phyloP scores from a whole-genome alignment of 2,888 invertebrate genomes.

The Conops quadrifasciatus region DNA sequence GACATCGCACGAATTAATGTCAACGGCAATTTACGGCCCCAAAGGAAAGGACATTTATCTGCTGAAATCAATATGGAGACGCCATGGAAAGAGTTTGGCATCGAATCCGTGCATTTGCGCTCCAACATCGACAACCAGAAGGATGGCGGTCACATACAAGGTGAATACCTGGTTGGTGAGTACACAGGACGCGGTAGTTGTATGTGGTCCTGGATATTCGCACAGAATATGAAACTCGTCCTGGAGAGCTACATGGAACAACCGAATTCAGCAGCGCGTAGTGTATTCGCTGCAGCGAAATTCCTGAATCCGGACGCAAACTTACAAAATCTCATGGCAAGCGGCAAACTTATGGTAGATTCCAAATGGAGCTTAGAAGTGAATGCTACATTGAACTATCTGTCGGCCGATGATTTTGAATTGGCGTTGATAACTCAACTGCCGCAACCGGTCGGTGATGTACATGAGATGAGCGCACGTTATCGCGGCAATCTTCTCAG shows the following conservation, averaged over 20 bases:
- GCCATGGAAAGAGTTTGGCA: slow-evolving; percentile 62
- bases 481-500: slow-evolving; percentile 60
- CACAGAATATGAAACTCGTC: slow-evolving; percentile 67
- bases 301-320: slow-evolving; percentile 68
- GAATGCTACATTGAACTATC: slow-evolving; percentile 64
- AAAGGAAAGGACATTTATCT: slow-evolving; percentile 43
- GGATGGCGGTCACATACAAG: slow-evolving; percentile 55
- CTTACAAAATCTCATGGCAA: slow-evolving; percentile 67
- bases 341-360: slow-evolving; percentile 70
- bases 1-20: slow-evolving; percentile 59
- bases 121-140: slow-evolving; percentile 52
- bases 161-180: slow-evolving; percentile 64
- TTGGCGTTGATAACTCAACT: slow-evolving; percentile 66
- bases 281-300: slow-evolving; percentile 66
- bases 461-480: slow-evolving; percentile 66
- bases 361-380: slow-evolving; percentile 68
- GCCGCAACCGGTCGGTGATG: slow-evolving; percentile 69
- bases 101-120: slow-evolving; percentile 57
- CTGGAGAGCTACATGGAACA: slow-evolving; percentile 65
- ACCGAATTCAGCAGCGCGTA: slow-evolving; percentile 59
- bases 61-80: slow-evolving; percentile 58
- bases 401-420: slow-evolving; percentile 62
- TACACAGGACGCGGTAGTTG: slow-evolving; percentile 65
- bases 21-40: slow-evolving; percentile 54
- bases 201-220: slow-evolving; percentile 68